Base-by-base conservation (phyloP, 1,140 invertebrate species). In the Melitaea cinxia region DNA sequence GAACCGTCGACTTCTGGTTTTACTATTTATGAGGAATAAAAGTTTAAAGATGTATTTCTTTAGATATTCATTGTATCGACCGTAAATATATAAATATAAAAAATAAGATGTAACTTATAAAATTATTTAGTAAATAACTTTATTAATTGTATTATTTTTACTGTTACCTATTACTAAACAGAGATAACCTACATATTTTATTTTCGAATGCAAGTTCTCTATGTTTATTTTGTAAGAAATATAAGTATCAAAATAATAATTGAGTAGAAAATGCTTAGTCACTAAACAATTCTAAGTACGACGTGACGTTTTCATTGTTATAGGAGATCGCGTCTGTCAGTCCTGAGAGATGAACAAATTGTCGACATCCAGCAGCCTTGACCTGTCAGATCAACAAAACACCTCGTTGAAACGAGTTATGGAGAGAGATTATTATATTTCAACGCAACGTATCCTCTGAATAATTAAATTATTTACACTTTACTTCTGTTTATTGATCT, bases 351-450 rank as follows among this genome's bases (percentile, higher is more conserved):
- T 59, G 63, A 69, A 70, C 71, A 73, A 73, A 69, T 73, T 67
- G 71, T 63, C 63, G 59, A 60, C 66, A 66, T 59, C 63, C 63
- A 70, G 62, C 70, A 69, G 58, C 71, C 70, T 68, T 73, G 66
- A 66, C 71, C 71, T 69, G 71, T 72, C 66, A 52, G 62, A 55
- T 12, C 15, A 63, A 70, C 66, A 66, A 72, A 66, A 69, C 58
- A 55, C 57, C 66, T 67, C 33, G 63, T 53, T 59, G 39, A 23
- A 65, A 65, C 63, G 33, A 65, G 63, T 65, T 65, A 49, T 54
- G 39, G 54, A 55, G 30, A 59, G 49, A 64, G 47, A 54, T 57
- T 35, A 62, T 62, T 45, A 47, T 52, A 19, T 59, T 59, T 6
- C 37, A 7, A 17, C 47, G 23, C 50, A 58, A 19, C 37, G 50